A percentile compares a stretch with the other conserved stretches of the same genome.
phyloP scores from a whole-genome alignment of 2,797 vertebrate genomes.

The Taeniopygia guttata region DNA sequence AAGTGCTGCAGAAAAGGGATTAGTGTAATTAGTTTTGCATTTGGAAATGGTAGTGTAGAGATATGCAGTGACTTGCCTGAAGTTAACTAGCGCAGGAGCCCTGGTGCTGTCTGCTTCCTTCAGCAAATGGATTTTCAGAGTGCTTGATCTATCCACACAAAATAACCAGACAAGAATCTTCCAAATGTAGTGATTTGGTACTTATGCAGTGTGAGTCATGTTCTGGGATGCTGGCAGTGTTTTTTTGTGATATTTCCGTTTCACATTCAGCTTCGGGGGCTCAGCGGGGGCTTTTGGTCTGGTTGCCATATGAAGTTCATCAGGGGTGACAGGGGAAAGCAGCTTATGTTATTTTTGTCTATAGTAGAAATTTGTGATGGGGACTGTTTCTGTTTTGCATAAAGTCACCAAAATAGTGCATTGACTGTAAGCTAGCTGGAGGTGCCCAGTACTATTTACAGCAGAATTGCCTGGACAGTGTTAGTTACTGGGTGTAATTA shows the following conservation, averaged over 20 bases:
- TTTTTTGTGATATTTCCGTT: slow-evolving; percentile 52
- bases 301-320: slow-evolving; percentile 60
- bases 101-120: not conserved
- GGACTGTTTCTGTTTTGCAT: slow-evolving; percentile 28
- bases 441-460: not conserved
- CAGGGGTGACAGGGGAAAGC: slow-evolving; percentile 42
- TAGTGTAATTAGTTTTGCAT: slow-evolving; percentile 40
- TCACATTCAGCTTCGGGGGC: slow-evolving; percentile 41
- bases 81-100: not conserved
- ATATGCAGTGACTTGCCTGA: not conserved
- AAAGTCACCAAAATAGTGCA: slow-evolving; percentile 10
- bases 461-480: not conserved
- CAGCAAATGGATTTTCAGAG: not conserved
- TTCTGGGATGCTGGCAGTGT: slow-evolving; percentile 38
- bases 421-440: not conserved
- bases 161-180: not conserved
- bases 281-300: slow-evolving; percentile 47
- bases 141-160: not conserved
- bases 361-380: not conserved
- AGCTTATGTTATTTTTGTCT: slow-evolving; percentile 51
- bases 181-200: not conserved
- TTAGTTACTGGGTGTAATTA: not conserved
- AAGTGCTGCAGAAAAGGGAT: slow-evolving; percentile 12
- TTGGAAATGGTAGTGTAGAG: slow-evolving; percentile 12
- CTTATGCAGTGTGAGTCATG: slow-evolving; percentile 39